Percentiles rank a stretch among this genome's conserved stretches.
Conservation (phyloP, 1,140 invertebrate species). For the Drosophila lacertosa region DNA sequence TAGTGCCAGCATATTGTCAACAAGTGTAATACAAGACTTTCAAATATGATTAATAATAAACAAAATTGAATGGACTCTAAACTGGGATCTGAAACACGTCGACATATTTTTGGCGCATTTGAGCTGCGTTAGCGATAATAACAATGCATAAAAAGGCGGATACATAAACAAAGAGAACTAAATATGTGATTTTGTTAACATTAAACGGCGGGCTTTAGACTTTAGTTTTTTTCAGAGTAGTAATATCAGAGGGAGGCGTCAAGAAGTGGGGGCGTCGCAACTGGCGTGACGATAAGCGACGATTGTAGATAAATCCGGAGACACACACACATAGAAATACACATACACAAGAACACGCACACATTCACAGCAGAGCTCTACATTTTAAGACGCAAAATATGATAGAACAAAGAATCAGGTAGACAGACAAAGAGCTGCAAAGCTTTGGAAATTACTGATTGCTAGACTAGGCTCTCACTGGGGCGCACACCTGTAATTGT, state of each 20-base stretch:
- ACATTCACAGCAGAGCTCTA: constrained; percentile 20
- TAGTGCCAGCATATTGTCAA: constrained; percentile 18
- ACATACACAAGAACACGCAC: constrained; percentile 23
- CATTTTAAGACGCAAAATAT: constrained; percentile 48
- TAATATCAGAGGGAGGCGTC: constrained; percentile 13
- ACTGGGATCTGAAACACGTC: neutral
- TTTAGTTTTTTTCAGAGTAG: constrained; percentile 8
- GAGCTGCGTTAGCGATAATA: constrained; percentile 13
- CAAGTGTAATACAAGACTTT: constrained; percentile 35
- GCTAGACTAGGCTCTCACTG: neutral
- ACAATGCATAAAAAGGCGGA: constrained; percentile 1
- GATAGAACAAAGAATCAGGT: constrained; percentile 35
- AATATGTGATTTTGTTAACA: constrained; percentile 65
- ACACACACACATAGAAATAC: constrained; percentile 30
- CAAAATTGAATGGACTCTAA: neutral
- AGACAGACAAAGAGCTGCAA: neutral
- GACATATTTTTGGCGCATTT: constrained; percentile 14
- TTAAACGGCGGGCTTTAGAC: constrained; percentile 28
- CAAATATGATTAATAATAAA: neutral
- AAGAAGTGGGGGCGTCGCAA: constrained; percentile 33
- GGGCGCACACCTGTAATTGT: constrained; percentile 20
- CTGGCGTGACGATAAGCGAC: constrained; percentile 64
- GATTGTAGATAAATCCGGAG: constrained; percentile 70
- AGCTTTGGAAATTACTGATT: constrained; percentile 24
- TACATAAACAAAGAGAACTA: constrained; percentile 23